A percentile compares a stretch with the other conserved stretches of the same genome.
Conservation (phyloP, 2,113 vertebrate species). For the Marcusenius ussheri region DNA sequence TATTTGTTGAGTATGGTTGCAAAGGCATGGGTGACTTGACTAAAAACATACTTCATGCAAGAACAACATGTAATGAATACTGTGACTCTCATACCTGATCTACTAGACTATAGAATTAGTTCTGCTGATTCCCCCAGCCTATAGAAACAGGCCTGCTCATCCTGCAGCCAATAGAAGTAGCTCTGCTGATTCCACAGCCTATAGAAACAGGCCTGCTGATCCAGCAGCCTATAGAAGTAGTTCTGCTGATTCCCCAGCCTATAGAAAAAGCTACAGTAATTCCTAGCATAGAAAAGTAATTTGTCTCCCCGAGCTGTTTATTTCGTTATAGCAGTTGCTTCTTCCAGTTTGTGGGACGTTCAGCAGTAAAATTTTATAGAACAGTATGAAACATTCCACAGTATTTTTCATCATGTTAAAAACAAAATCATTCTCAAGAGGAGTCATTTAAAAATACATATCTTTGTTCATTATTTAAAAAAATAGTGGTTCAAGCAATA, state of each 20-base stretch:
- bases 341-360: neutral
- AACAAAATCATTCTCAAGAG: neutral
- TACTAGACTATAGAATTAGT: neutral
- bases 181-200: neutral
- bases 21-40: neutral
- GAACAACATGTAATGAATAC: neutral
- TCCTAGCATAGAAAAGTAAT: neutral
- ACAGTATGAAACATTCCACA: neutral
- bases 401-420: neutral
- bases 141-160: neutral
- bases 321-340: neutral
- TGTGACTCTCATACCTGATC: neutral
- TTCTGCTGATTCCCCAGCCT: neutral
- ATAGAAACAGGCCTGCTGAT: neutral
- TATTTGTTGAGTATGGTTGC: neutral
- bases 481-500: neutral
- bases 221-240: neutral
- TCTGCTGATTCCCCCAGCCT: constrained; percentile 2
- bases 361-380: neutral
- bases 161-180: neutral
- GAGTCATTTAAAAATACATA: neutral
- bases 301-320: neutral
- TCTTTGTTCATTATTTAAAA: neutral
- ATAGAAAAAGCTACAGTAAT: neutral
- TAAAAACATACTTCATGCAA: neutral